Conservation (phyloP, 2,113 vertebrate species). For the Prietella phreatophila region DNA sequence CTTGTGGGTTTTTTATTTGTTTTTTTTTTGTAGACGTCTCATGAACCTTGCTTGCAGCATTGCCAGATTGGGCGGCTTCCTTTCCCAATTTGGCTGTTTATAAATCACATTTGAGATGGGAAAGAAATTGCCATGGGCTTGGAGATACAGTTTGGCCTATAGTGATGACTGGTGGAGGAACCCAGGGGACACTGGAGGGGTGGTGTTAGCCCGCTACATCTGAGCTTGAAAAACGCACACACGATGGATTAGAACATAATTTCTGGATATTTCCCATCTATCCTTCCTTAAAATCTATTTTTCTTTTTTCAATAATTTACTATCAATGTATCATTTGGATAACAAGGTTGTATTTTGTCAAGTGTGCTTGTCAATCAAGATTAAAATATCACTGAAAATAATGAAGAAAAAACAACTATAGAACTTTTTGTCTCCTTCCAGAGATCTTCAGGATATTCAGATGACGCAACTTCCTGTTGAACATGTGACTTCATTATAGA, state of each 20-base stretch:
- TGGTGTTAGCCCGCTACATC: neutral
- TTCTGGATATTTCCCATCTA: neutral
- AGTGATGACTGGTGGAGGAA: neutral
- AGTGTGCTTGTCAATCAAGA: no score
- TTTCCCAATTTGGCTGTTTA: conserved; percentile 12
- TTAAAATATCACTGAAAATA: no score
- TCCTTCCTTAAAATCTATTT: neutral
- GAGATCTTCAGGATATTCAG: neutral
- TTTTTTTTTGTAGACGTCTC: neutral
- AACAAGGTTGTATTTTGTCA: no score
- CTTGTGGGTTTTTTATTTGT: conserved; percentile 29
- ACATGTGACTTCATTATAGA: neutral
- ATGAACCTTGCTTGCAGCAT: conserved; percentile 3
- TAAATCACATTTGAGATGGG: neutral
- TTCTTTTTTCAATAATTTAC: neutral
- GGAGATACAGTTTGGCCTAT: neutral
- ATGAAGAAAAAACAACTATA: neutral
- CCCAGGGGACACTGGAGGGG: neutral
- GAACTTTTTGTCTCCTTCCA: neutral
- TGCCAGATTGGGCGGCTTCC: conserved; percentile 23
- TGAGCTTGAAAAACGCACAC: neutral
- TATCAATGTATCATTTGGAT: no score
- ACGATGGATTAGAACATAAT: neutral
- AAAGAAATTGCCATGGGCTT: neutral
- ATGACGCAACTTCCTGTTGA: neutral